Percentiles rank a stretch among this genome's conserved stretches.
Evolutionary conservation across 1,140 invertebrate species (phyloP).

Genomic region (Microplitis demolitor): DNA sequence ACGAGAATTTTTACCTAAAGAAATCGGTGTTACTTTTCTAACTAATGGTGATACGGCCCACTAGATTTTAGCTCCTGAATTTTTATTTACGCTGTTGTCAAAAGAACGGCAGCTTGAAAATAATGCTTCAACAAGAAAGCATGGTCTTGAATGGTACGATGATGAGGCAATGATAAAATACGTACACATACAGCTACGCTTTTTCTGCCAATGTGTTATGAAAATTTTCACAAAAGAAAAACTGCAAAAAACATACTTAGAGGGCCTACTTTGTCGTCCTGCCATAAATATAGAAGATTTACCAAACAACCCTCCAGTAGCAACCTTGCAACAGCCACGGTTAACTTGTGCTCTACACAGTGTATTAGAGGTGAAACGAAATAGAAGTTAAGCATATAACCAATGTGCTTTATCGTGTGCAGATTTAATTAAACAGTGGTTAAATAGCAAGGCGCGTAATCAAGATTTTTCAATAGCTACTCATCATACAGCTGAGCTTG

Average conservation of each 20-base stretch:
- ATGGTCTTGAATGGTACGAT: background rate
- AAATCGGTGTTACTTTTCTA: background rate
- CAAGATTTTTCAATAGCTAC: background rate
- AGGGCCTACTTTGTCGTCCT: background rate
- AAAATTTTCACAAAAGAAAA: background rate
- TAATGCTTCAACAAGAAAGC: background rate
- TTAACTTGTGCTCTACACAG: background rate
- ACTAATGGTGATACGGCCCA: background rate
- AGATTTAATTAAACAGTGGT: no score
- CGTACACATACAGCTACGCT: background rate
- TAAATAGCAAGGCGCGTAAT: background rate
- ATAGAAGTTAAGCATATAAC: background rate
- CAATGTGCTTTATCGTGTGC: background rate
- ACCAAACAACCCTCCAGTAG: background rate
- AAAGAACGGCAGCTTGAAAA: background rate
- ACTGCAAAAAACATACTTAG: background rate
- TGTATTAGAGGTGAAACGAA: background rate
- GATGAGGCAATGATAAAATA: background rate
- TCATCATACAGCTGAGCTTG: background rate
- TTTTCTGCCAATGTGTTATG: background rate
- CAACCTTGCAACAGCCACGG: background rate
- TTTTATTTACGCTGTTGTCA: background rate
- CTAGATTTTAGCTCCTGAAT: background rate
- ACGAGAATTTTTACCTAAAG: conserved; percentile 13
- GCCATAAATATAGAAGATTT: background rate